Evolutionary conservation across 2,113 vertebrate species (phyloP), one percentile per base, ranked within the genome.

Genomic region (Indri indri): DNA sequence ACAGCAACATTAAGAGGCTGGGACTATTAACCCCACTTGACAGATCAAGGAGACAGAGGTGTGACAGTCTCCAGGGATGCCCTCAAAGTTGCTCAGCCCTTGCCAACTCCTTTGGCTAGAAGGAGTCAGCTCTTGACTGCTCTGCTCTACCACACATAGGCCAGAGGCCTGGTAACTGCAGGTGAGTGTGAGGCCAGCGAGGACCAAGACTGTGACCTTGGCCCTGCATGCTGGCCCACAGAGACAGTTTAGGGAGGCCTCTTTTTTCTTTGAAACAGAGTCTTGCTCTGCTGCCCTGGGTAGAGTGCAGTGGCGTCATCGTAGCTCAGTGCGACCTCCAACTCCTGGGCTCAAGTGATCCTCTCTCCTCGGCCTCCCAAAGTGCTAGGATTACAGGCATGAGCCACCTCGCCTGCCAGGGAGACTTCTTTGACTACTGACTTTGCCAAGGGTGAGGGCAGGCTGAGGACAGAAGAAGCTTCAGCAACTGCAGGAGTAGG

Each of bases 401-500:
- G 59, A 63, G 59, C 27, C 59, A 63, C 23, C 25, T 27, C 4
- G 25, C 59, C 27, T 11, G 10, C 59, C 59, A 7, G 4, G 66
- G 47, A 68, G 37, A 1, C 20, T 68, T n/a, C 61, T 74, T 68
- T 45, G 63, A 47, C 8, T 16, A 13, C 40, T 65, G 52, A 18
- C 34, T 79, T 59, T 20, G 30, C 34, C 20, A 59, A 90, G 42
- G 65, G 23, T 8, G 8, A 80, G 42, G 27, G 59, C 22, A 4
- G 50, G 17, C 30, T 20, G 30, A 81, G 40, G 16, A 47, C 89
- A 34, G 65, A 42, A 84, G 37, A 66, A 34, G 20, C n/a, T 23
- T 89, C 40, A 70, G 30, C 0, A 6, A 2, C 0, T 0, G 17
- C 18, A 57, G 6, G 54, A 22, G 18, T 57, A 18, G 20, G 0